A percentile compares a stretch with the other conserved stretches of the same genome.
phyloP scores from a whole-genome alignment of 2,888 invertebrate genomes.

The Tachina lurida region DNA sequence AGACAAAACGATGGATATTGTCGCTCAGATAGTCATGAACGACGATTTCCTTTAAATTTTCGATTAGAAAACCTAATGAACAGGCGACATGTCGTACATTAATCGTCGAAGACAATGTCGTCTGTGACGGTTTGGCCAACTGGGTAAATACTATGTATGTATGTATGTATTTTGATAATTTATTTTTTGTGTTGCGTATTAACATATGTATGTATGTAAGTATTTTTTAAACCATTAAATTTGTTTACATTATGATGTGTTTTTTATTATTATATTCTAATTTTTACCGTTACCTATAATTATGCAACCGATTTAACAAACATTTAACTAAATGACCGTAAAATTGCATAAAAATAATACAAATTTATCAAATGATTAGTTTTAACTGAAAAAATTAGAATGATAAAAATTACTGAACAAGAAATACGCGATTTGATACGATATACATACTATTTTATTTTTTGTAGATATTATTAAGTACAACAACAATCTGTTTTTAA shows the following conservation, averaged over 20 bases:
- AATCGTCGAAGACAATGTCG: too few species aligned
- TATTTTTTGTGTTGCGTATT: neutral
- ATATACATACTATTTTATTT: too few species aligned
- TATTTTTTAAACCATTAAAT: slow-evolving; percentile 37
- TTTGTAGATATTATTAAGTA: too few species aligned
- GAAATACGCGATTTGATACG: neutral
- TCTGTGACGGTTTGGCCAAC: too few species aligned
- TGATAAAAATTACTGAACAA: neutral
- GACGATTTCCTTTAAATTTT: too few species aligned
- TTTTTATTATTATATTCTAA: neutral
- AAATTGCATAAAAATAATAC: slow-evolving; percentile 17
- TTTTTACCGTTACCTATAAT: slow-evolving; percentile 22
- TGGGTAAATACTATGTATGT: neutral
- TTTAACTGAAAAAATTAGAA: neutral
- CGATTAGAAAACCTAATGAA: too few species aligned
- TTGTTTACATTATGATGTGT: slow-evolving; percentile 16
- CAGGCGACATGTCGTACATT: too few species aligned
- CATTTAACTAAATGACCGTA: slow-evolving; percentile 39
- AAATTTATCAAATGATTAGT: slow-evolving; percentile 29
- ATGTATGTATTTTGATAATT: neutral
- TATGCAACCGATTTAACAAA: neutral
- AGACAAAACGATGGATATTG: too few species aligned
- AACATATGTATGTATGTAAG: too few species aligned
- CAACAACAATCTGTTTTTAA: too few species aligned
- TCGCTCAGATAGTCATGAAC: too few species aligned